A percentile compares a stretch with the other conserved stretches of the same genome.
These are phyloP conservation scores for Rhinoderma darwinii DNA, from an alignment of 2,113 vertebrate species.

Conservation along the genomic window DNA sequence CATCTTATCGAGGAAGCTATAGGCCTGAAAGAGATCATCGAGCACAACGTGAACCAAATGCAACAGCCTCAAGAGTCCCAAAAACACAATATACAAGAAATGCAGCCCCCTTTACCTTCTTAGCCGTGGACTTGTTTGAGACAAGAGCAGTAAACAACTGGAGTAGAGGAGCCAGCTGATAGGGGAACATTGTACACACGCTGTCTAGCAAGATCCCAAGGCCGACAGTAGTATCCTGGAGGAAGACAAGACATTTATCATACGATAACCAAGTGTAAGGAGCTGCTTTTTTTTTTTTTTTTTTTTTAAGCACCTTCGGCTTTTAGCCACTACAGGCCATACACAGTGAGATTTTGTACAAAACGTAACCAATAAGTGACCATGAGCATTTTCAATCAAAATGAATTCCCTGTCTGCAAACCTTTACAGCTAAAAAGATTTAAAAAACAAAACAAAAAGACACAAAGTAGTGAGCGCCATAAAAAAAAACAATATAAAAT, in stretches of 20 bases:
- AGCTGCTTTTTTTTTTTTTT: too few relatives aligned
- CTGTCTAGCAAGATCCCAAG: constrained; percentile 95
- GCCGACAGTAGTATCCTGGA: constrained; percentile 89
- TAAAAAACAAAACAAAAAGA: too few relatives aligned
- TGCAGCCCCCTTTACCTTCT: constrained; percentile 79
- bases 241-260: neutral
- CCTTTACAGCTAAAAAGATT: too few relatives aligned
- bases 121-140: constrained; percentile 92
- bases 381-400: too few relatives aligned
- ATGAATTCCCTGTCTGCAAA: too few relatives aligned
- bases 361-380: too few relatives aligned
- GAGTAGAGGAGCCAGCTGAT: constrained; percentile 87
- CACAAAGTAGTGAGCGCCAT: too few relatives aligned
- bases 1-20: constrained; percentile 97
- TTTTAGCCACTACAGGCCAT: too few relatives aligned
- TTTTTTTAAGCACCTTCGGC: too few relatives aligned
- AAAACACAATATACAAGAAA: neutral
- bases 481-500: too few relatives aligned
- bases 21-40: constrained; percentile 77
- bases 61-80: neutral
- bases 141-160: constrained; percentile 91
- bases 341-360: too few relatives aligned
- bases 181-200: constrained; percentile 91
- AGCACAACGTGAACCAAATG: neutral
- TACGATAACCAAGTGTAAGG: neutral